A percentile compares a stretch with the other conserved stretches of the same genome.
Conservation (phyloP, 1,140 invertebrate genomes). For the Calephelis nemesis region DNA sequence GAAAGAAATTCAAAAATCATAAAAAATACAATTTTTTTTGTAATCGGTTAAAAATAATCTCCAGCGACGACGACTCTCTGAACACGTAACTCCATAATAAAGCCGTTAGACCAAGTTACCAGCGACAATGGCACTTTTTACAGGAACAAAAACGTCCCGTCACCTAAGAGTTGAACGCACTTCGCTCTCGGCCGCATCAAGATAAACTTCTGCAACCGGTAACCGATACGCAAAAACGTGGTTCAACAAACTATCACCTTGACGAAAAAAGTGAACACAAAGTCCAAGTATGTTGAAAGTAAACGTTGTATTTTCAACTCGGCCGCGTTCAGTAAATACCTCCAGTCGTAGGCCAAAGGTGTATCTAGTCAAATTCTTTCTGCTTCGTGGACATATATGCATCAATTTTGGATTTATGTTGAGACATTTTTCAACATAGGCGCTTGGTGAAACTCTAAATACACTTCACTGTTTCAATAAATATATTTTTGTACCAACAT, state of each 20-base stretch:
- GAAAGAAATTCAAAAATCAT: no score
- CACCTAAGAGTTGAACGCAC: slow-evolving; percentile 44
- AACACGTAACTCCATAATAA: not conserved
- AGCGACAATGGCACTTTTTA: slow-evolving; percentile 2
- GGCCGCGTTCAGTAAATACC: not conserved
- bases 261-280: slow-evolving; percentile 5
- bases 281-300: not conserved
- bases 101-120: not conserved
- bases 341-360: slow-evolving; percentile 7
- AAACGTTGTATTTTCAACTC: slow-evolving; percentile 1
- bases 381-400: no score
- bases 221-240: slow-evolving; percentile 51
- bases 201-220: slow-evolving; percentile 44
- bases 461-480: no score
- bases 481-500: no score
- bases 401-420: no score
- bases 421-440: no score
- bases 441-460: no score
- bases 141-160: slow-evolving; percentile 2
- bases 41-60: no score
- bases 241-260: slow-evolving; percentile 53
- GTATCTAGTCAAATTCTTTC: slow-evolving; percentile 1
- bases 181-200: slow-evolving; percentile 23
- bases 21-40: no score
- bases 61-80: no score